Evolutionary conservation across 2,113 vertebrate genomes (phyloP).

Genomic region (Silurus meridionalis): DNA sequence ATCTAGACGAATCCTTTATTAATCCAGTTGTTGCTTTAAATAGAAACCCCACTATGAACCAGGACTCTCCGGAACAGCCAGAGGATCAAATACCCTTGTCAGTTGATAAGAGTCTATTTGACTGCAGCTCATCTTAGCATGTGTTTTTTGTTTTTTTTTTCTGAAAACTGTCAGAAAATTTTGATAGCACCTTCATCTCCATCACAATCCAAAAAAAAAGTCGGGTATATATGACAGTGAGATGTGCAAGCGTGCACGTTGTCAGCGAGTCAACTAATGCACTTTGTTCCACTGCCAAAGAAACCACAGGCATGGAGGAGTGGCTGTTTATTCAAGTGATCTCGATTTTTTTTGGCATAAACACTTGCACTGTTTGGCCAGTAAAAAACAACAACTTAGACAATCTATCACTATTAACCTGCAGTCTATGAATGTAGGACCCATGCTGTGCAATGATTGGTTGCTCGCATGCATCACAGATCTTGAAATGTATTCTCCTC

Average conservation of each 20-base stretch:
- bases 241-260: not conserved
- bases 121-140: not conserved
- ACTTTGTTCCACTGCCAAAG: slow-evolving; percentile 18
- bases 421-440: slow-evolving; percentile 22
- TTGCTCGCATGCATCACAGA: slow-evolving; percentile 45
- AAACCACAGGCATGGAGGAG: not conserved
- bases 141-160: not conserved
- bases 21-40: slow-evolving; percentile 17
- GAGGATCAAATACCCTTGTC: not conserved
- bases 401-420: slow-evolving; percentile 26
- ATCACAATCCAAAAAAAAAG: not conserved
- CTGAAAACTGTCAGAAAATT: not conserved
- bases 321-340: slow-evolving; percentile 10
- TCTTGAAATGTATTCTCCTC: slow-evolving; percentile 14
- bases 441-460: slow-evolving; percentile 47
- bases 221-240: slow-evolving; percentile 15
- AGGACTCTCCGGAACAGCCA: not conserved
- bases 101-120: not conserved
- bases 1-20: slow-evolving; percentile 7
- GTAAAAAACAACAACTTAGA: slow-evolving; percentile 16
- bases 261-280: slow-evolving; percentile 18
- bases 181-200: not conserved
- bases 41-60: not conserved
- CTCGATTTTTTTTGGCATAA: not conserved
- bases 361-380: not conserved